Evolutionary conservation across 2,113 vertebrate species (phyloP), one percentile per base, ranked within the genome.

Genomic region (Phainopepla nitens): DNA sequence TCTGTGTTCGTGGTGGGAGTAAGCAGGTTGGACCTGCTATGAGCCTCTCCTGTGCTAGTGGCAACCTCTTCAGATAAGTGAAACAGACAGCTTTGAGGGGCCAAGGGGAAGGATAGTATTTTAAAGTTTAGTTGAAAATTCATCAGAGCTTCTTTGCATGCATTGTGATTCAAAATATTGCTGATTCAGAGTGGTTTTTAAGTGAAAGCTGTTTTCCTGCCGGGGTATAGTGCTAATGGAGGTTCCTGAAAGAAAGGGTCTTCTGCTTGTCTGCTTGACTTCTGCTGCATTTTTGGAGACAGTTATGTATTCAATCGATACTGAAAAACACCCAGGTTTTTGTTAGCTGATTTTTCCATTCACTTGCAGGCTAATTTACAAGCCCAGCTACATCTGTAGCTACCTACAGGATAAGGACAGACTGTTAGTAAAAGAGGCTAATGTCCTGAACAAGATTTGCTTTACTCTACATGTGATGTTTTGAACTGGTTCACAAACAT

Each of bases 31-130:
- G 75, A 82, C 58, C 39, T 68, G 50, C 39, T 62, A 23, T 1
- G 1, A 2, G 0, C 56, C 51, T 70, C 58, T 90, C 39, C 44
- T 4, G 0, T 49, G 19, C 31, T 28, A 29, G 15, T 13, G 31
- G 25, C 15, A 69, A 29, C 9, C 11, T 77, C 54, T 11, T 18
- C 45, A 62, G 22, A 57, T 22, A 60, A 77, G 13, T 12, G n/a
- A 14, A 65, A 39, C 27, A 62, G 66, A 11, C 2, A 22, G 31
- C 22, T 76, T 61, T 18, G 33, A 7, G 33, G 31, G 12, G 1
- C 3, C n/a, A 45, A 35, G 15, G 14, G 7, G 20, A 44, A 64
- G 9, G 49, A 49, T 2, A 82, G 14, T 15, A 24, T 88, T 76
- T 85, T 82, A 19, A 90, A 77, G 4, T 13, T 4, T 12, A 29